Evolutionary conservation across 1,140 invertebrate genomes (phyloP), one percentile per base, ranked within the genome.

Genomic region (Lordiphosa mommai): DNA sequence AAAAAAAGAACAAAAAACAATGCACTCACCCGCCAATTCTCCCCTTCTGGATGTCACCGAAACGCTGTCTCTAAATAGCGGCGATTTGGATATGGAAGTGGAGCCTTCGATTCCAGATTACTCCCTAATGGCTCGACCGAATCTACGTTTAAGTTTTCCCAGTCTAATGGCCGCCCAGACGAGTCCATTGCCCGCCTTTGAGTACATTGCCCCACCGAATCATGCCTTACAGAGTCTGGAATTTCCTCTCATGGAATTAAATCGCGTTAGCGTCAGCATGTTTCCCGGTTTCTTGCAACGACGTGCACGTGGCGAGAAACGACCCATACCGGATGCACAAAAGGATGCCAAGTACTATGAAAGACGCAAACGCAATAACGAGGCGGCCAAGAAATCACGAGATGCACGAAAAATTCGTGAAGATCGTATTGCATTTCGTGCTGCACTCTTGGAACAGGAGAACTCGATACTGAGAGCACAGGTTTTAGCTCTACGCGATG

Each of bases 261-360:
- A 88, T 44, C 80, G 80, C 1, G 72, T 82, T 12, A 52, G 63
- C 3, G 37, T 66, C 2, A 61, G 82, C 12, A 82, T 88, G 63
- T 86, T 88, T 72, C 73, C 86, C 3, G 71, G 86, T 0, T 87
- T 88, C 7, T 13, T 88, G 49, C 86, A 86, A 46, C 61, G 91
- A 60, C 91, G 94, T 49, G 92, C 93, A 0, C 89, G 96, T 7
- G 94, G 95, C 13, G 95, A 96, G 86, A 97, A 97, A 87, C 93
- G 95, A 70, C 94, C 96, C 0, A 97, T 96, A 38, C 96, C 96
- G 0, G 93, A 94, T 3, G 95, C 95, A 29, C 91, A 95, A 74
- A 97, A 97, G 86, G 96, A 97, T 85, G 93, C 93, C 16, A 96
- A 96, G 87, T 97, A 98, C 89, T 97, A 93, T 77, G 96, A 97